Percentiles rank a stretch among this genome's conserved stretches.
phyloP scores from a whole-genome alignment of 2,797 vertebrate genomes.

The Paguma larvata region DNA sequence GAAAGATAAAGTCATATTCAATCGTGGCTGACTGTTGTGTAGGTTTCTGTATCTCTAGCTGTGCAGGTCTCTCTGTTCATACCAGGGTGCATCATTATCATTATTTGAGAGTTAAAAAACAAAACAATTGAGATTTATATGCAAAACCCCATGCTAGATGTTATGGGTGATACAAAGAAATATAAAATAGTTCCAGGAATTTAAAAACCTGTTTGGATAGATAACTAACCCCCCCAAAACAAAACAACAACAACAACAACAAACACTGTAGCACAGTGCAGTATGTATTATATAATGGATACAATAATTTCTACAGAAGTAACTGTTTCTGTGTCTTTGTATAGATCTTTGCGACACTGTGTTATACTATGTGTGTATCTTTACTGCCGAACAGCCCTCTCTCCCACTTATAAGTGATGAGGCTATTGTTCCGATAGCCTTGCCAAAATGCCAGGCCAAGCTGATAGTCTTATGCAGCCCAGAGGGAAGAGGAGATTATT shows the following conservation, averaged over 20 bases:
- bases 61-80: slow-evolving; percentile 15
- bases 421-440: slow-evolving; percentile 61
- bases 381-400: slow-evolving; percentile 20
- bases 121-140: slow-evolving; percentile 33
- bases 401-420: slow-evolving; percentile 41
- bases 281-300: neutral
- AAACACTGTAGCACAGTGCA: neutral
- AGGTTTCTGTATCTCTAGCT: slow-evolving; percentile 15
- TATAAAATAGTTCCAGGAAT: slow-evolving; percentile 57
- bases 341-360: slow-evolving; percentile 19
- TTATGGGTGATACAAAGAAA: slow-evolving; percentile 17
- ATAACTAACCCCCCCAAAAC: slow-evolving; percentile 1
- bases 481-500: slow-evolving; percentile 24
- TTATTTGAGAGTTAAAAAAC: slow-evolving; percentile 40
- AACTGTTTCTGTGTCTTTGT: slow-evolving; percentile 50
- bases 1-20: slow-evolving; percentile 53
- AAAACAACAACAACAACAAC: neutral
- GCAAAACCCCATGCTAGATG: neutral
- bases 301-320: slow-evolving; percentile 1
- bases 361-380: neutral
- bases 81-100: slow-evolving; percentile 4
- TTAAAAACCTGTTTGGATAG: slow-evolving; percentile 32
- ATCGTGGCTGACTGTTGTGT: neutral
- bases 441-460: slow-evolving; percentile 63
- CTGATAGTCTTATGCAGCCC: slow-evolving; percentile 18